Percentiles rank a stretch among this genome's conserved stretches.
Evolutionary conservation across 1,140 invertebrate genomes (phyloP).

Genomic region (Drosophila guanche): DNA sequence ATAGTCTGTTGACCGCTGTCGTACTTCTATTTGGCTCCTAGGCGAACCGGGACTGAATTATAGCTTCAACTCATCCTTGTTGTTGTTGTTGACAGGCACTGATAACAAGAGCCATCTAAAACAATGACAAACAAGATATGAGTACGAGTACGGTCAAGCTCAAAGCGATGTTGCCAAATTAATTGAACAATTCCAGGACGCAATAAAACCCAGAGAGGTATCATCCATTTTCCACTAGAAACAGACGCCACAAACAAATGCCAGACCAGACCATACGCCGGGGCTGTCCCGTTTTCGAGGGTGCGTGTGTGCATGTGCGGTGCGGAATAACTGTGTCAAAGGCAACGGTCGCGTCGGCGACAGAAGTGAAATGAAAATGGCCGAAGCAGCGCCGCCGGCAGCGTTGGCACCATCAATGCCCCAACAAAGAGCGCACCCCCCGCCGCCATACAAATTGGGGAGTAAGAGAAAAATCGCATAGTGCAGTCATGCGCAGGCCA

Average conservation of each 20-base stretch:
- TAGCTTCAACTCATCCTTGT: background rate
- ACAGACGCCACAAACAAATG: slow-evolving; percentile 25
- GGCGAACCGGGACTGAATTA: no score
- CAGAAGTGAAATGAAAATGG: slow-evolving; percentile 71
- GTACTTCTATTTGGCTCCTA: no score
- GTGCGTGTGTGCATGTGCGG: slow-evolving; percentile 17
- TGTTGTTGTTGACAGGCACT: background rate
- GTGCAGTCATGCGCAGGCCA: slow-evolving; percentile 44
- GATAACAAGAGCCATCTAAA: slow-evolving; percentile 17
- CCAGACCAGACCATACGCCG: slow-evolving; percentile 10
- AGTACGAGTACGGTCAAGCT: background rate
- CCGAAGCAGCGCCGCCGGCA: slow-evolving; percentile 59
- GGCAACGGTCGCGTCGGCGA: slow-evolving; percentile 59
- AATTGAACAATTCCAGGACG: slow-evolving; percentile 70
- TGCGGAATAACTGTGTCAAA: slow-evolving; percentile 68
- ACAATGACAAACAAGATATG: slow-evolving; percentile 26
- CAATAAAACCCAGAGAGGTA: slow-evolving; percentile 48
- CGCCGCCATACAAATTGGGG: slow-evolving; percentile 1
- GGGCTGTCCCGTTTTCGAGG: slow-evolving; percentile 26
- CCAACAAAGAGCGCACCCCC: slow-evolving; percentile 33
- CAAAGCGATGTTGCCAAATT: slow-evolving; percentile 59
- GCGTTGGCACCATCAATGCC: slow-evolving; percentile 43
- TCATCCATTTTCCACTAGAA: slow-evolving; percentile 36
- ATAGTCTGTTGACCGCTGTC: no score
- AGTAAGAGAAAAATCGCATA: slow-evolving; percentile 35